Conservation (phyloP, 2,888 invertebrate genomes). For the Ophion slaviceki region DNA sequence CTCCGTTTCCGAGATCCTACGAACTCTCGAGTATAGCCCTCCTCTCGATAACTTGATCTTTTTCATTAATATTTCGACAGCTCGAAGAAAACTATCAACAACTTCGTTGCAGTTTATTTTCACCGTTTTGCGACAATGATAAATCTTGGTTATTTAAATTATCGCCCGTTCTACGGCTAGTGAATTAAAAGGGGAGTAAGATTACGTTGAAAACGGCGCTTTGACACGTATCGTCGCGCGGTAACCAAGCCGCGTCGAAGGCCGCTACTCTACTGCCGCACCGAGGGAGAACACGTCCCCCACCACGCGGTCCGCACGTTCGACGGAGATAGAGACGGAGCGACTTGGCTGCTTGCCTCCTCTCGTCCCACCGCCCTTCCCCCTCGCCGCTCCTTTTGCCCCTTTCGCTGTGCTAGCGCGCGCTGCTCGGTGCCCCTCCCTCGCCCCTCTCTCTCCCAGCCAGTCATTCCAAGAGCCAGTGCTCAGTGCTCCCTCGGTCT, state of each 20-base stretch:
- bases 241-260: constrained; percentile 80
- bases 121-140: background rate
- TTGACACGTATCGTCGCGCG: constrained; percentile 65
- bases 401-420: constrained; percentile 40
- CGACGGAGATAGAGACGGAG: constrained; percentile 27
- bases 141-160: background rate
- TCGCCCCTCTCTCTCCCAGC: constrained; percentile 14
- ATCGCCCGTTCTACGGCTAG: background rate
- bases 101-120: background rate
- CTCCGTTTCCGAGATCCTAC: background rate
- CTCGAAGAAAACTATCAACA: background rate
- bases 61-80: background rate
- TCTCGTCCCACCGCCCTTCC: constrained; percentile 28
- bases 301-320: constrained; percentile 61
- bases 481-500: constrained; percentile 52
- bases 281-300: constrained; percentile 72
- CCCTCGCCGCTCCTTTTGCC: constrained; percentile 20
- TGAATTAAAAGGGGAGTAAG: background rate
- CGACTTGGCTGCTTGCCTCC: constrained; percentile 54
- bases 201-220: constrained; percentile 59
- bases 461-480: constrained; percentile 30
- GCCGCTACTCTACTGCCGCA: constrained; percentile 83
- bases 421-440: constrained; percentile 37
- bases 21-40: background rate
- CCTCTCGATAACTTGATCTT: background rate